These are phyloP conservation scores for Tachuris rubrigastra DNA, from an alignment of 2,113 vertebrate genomes.

Conservation along the genomic window DNA sequence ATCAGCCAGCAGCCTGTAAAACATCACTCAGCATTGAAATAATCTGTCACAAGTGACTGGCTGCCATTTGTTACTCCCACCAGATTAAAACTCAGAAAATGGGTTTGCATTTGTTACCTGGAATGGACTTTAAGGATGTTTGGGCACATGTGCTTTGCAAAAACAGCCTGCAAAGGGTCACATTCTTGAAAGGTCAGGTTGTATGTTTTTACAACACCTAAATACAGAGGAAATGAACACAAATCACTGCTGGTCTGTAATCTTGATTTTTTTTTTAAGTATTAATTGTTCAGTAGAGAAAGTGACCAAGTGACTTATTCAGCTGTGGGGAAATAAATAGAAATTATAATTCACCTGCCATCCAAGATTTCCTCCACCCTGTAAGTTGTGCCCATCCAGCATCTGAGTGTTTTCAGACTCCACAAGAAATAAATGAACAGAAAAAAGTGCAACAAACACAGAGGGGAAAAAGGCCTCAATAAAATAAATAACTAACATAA, in stretches of 20 bases:
- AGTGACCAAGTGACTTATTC: neutral
- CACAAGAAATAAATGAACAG: neutral
- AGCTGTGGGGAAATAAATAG: neutral
- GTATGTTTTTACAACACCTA: conserved; percentile 91
- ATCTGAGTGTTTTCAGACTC: neutral
- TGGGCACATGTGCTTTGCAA: conserved; percentile 82
- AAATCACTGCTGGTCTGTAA: neutral
- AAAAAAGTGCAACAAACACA: neutral
- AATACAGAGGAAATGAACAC: neutral
- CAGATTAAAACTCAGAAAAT: neutral
- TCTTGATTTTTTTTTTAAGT: neutral
- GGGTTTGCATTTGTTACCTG: conserved; percentile 76
- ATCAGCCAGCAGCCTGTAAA: conserved; percentile 77
- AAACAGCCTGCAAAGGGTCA: conserved; percentile 86
- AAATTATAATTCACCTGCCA: neutral
- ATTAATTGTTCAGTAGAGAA: neutral
- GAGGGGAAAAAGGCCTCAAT: neutral
- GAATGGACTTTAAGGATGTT: conserved; percentile 87
- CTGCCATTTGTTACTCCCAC: neutral
- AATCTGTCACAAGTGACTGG: neutral
- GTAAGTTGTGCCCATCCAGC: neutral
- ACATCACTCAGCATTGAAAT: neutral
- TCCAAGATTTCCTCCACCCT: neutral
- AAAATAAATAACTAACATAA: too few relatives aligned
- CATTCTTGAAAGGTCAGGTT: conserved; percentile 87